phyloP scores from a whole-genome alignment of 2,888 invertebrate species.

The Caenorhabditis parvicauda region DNA sequence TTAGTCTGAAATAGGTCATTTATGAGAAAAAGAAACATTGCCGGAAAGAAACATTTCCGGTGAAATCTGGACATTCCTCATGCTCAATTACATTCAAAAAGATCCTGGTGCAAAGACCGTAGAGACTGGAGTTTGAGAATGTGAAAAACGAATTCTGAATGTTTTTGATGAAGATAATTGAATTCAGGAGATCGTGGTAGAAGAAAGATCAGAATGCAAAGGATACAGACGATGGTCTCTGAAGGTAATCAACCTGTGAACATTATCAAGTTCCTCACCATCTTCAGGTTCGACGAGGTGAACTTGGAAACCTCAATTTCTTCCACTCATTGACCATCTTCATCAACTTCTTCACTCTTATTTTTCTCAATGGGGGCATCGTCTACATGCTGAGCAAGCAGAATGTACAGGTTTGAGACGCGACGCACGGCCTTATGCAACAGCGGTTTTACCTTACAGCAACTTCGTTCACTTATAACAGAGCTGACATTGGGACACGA shows the following conservation, averaged over 20 bases:
- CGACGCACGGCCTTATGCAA: too few relatives aligned
- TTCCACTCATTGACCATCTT: constrained; percentile 42
- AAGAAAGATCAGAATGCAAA: constrained; percentile 29
- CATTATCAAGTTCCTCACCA: too few relatives aligned
- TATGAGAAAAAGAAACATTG: too few relatives aligned
- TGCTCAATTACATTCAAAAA: too few relatives aligned
- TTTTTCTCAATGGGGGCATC: constrained; percentile 61
- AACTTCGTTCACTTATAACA: constrained; percentile 58
- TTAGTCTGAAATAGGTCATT: too few relatives aligned
- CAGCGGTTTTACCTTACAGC: constrained; percentile 36
- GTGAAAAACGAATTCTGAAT: too few relatives aligned
- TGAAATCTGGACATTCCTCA: too few relatives aligned
- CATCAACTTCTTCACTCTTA: constrained; percentile 55
- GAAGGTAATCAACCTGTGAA: too few relatives aligned
- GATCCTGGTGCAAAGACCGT: too few relatives aligned
- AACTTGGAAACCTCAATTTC: constrained; percentile 24
- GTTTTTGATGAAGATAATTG: too few relatives aligned
- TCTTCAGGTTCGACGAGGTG: constrained; percentile 20
- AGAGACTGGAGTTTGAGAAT: too few relatives aligned
- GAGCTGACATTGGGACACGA: constrained; percentile 59
- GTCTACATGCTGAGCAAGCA: constrained; percentile 57
- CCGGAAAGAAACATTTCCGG: too few relatives aligned
- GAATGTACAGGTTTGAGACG: constrained; percentile 48
- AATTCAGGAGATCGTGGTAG: constrained; percentile 34
- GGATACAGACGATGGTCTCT: constrained; percentile 30